Evolutionary conservation across 2,888 invertebrate genomes (phyloP).

Genomic region (Hydroisotoma schaefferi): DNA sequence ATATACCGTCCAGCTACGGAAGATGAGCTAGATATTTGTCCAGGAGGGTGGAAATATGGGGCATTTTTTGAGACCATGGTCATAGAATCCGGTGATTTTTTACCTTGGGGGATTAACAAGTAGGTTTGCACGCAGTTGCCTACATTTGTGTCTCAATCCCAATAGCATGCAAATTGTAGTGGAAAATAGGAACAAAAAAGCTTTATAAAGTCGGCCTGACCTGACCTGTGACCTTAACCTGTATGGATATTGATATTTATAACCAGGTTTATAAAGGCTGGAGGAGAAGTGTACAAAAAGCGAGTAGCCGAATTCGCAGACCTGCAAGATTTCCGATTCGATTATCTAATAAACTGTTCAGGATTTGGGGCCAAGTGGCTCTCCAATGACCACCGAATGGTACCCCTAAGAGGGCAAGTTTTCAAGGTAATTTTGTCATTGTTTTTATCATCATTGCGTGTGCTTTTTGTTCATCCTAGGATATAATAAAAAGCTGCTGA

Average conservation of each 20-base stretch:
- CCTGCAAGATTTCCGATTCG: constrained; percentile 58
- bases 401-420: constrained; percentile 80
- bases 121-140: too few species aligned
- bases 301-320: constrained; percentile 63
- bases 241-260: constrained; percentile 21
- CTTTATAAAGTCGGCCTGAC: too few species aligned
- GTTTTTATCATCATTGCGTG: not conserved
- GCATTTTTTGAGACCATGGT: constrained; percentile 75
- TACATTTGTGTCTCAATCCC: too few species aligned
- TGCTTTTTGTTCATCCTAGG: not conserved
- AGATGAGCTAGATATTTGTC: constrained; percentile 66
- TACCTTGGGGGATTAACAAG: constrained; percentile 74
- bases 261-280: constrained; percentile 58
- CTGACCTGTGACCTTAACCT: too few species aligned
- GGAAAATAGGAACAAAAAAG: too few species aligned
- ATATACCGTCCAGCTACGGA: constrained; percentile 68
- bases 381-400: constrained; percentile 69
- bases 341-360: constrained; percentile 78
- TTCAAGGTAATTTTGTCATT: constrained; percentile 59
- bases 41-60: constrained; percentile 76
- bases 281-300: constrained; percentile 61
- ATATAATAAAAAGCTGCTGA: too few species aligned
- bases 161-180: too few species aligned
- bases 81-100: constrained; percentile 67
- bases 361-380: constrained; percentile 77